Percentiles rank a stretch among this genome's conserved stretches.
Evolutionary conservation across 2,888 invertebrate genomes (phyloP).

Genomic region (Euplexia lucipara): DNA sequence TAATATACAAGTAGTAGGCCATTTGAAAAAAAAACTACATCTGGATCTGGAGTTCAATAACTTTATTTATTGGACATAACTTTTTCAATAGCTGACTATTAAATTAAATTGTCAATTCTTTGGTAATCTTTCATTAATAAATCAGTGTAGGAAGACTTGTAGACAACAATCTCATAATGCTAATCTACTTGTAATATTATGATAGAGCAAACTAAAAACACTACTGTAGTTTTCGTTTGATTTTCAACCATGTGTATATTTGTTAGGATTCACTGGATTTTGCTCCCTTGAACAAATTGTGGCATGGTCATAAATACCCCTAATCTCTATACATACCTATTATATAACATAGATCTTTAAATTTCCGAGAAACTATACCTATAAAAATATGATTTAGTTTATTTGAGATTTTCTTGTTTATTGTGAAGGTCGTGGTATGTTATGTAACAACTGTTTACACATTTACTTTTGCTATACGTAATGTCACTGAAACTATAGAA

Average conservation of each 20-base stretch:
- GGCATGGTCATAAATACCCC: constrained; percentile 27
- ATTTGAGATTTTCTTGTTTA: constrained; percentile 27
- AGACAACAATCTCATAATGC: constrained; percentile 41
- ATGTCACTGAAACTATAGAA: constrained; percentile 18
- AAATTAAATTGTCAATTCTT: constrained; percentile 54
- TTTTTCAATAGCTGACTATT: constrained; percentile 61
- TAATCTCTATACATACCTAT: constrained; percentile 41
- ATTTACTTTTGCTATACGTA: constrained; percentile 19
- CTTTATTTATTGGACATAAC: constrained; percentile 59
- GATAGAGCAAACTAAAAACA: constrained; percentile 40
- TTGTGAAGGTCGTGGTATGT: constrained; percentile 2
- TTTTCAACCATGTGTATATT: constrained; percentile 21
- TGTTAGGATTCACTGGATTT: constrained; percentile 9
- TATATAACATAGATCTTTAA: constrained; percentile 42
- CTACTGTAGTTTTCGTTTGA: constrained; percentile 14
- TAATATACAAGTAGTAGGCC: background rate
- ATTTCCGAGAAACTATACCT: constrained; percentile 37
- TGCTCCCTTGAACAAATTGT: constrained; percentile 31
- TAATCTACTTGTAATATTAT: constrained; percentile 27
- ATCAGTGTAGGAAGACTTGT: constrained; percentile 61
- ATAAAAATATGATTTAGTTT: constrained; percentile 44
- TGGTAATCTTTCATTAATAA: constrained; percentile 55
- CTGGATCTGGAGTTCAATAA: constrained; percentile 64
- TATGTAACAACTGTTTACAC: constrained; percentile 19
- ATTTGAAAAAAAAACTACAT: constrained; percentile 7